Conservation (phyloP, 2,113 vertebrate genomes). For the Helogale parvula region DNA sequence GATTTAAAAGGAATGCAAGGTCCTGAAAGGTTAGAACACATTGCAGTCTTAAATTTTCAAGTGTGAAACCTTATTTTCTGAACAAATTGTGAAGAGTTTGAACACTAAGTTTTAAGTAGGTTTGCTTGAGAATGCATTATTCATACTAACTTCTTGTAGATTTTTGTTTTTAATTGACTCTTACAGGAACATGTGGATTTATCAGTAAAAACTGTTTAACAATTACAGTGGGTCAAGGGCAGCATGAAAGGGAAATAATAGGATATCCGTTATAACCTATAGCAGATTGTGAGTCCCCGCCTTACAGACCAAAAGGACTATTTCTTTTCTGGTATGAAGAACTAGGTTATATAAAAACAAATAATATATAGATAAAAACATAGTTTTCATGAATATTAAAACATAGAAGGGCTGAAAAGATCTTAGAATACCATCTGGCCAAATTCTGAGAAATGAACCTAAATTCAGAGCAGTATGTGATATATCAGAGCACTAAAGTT, state of each 20-base stretch:
- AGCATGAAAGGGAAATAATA: background rate
- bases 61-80: slow-evolving; percentile 16
- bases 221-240: background rate
- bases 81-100: slow-evolving; percentile 1
- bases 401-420: background rate
- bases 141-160: background rate
- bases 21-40: slow-evolving; percentile 58
- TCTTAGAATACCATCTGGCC: background rate
- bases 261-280: background rate
- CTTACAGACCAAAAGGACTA: background rate
- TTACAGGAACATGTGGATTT: background rate
- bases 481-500: accelerated
- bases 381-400: background rate
- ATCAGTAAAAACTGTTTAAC: background rate
- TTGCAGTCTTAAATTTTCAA: slow-evolving; percentile 51
- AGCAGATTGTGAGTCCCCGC: background rate
- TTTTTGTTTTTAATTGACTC: background rate
- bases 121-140: background rate
- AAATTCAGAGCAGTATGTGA: background rate
- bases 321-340: background rate
- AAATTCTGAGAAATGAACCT: background rate
- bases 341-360: background rate
- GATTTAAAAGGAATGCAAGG: slow-evolving; percentile 65
- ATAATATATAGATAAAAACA: background rate
- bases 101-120: slow-evolving; percentile 31